These are phyloP conservation scores for Drosophila kokeensis DNA, from an alignment of 2,888 invertebrate species.

Conservation along the genomic window DNA sequence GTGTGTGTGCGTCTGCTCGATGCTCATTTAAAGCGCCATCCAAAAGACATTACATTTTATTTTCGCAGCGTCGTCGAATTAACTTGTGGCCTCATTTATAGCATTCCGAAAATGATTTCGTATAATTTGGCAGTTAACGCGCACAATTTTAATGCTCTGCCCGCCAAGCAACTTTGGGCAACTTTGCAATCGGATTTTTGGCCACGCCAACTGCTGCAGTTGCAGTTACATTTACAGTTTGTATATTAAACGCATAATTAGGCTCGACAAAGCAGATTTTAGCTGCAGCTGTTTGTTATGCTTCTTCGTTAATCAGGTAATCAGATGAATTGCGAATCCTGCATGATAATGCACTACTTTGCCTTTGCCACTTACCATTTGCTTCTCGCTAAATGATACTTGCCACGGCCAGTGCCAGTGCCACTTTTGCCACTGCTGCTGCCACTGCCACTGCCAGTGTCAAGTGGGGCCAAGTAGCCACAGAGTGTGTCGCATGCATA, in stretches of 20 bases:
- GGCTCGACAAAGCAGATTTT: constrained; percentile 21
- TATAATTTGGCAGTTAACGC: constrained; percentile 61
- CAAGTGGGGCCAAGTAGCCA: constrained; percentile 48
- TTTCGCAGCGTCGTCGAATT: constrained; percentile 44
- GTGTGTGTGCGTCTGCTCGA: neutral
- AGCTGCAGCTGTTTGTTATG: constrained; percentile 3
- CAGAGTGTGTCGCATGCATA: constrained; percentile 53
- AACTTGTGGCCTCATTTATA: constrained; percentile 65
- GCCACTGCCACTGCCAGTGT: constrained; percentile 22
- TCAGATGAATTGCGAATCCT: constrained; percentile 61
- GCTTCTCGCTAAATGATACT: constrained; percentile 8
- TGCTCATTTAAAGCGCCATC: constrained; percentile 52
- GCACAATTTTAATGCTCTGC: constrained; percentile 50
- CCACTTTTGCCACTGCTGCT: neutral
- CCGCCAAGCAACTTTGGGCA: neutral
- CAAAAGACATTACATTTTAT: constrained; percentile 54
- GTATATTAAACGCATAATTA: constrained; percentile 45
- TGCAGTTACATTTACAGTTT: constrained; percentile 12
- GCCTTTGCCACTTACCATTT: constrained; percentile 27
- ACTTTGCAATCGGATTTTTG: constrained; percentile 1
- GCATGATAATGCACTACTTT: constrained; percentile 51
- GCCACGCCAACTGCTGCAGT: constrained; percentile 8
- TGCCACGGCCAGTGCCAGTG: neutral
- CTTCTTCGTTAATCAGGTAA: constrained; percentile 26
- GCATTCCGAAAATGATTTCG: constrained; percentile 62